Evolutionary conservation across 1,140 invertebrate genomes (phyloP).

Genomic region (Drosophila kanapiae): DNA sequence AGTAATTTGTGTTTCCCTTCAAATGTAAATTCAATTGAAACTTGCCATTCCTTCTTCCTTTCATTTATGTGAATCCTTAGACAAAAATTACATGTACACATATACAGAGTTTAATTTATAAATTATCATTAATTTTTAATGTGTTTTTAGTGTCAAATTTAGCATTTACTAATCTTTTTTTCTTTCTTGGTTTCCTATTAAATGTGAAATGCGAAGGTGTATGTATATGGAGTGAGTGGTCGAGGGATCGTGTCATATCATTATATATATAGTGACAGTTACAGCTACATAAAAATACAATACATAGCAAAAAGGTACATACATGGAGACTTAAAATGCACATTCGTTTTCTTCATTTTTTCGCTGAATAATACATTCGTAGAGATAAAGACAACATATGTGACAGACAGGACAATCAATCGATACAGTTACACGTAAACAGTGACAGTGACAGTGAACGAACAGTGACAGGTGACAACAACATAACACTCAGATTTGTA

Average conservation of each 20-base stretch:
- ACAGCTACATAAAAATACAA: conserved; percentile 63
- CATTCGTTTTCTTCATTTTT: conserved; percentile 2
- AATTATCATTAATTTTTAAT: conserved; percentile 46
- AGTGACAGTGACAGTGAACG: conserved; percentile 62
- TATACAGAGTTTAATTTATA: conserved; percentile 59
- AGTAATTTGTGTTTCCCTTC: conserved; percentile 40
- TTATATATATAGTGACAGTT: conserved; percentile 48
- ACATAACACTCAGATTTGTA: conserved; percentile 69
- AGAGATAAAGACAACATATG: conserved; percentile 59
- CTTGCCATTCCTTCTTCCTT: conserved; percentile 18
- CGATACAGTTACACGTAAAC: conserved; percentile 52
- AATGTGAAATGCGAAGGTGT: conserved; percentile 40
- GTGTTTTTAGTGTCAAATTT: conserved; percentile 41
- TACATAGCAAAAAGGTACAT: conserved; percentile 75
- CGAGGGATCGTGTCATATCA: conserved; percentile 16
- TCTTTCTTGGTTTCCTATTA: conserved; percentile 8
- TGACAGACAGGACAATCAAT: conserved; percentile 42
- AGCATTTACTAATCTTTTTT: conserved; percentile 19
- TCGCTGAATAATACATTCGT: conserved; percentile 32
- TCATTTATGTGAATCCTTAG: conserved; percentile 48
- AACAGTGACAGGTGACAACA: conserved; percentile 69
- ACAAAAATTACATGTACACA: conserved; percentile 70
- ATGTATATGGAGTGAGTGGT: conserved; percentile 7
- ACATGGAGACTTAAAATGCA: conserved; percentile 62
- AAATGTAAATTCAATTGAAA: conserved; percentile 66